These are phyloP conservation scores for Rhodophaea formosa DNA, from an alignment of 2,888 invertebrate species.

Conservation along the genomic window DNA sequence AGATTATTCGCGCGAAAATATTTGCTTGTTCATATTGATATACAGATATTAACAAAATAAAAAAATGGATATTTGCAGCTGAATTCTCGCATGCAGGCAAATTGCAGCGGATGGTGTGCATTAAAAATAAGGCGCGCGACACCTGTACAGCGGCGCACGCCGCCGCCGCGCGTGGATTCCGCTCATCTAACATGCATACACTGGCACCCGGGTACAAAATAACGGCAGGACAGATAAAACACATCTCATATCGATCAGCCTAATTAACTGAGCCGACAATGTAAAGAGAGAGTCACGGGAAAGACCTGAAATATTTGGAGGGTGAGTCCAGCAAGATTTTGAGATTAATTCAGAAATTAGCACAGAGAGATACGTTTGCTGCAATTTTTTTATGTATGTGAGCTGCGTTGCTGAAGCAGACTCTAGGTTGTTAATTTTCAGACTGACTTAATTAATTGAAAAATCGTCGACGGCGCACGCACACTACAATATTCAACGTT, in stretches of 20 bases:
- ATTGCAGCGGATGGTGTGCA: constrained; percentile 50
- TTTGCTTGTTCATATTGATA: not conserved
- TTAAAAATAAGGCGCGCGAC: constrained; percentile 57
- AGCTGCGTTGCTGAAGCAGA: too few species aligned
- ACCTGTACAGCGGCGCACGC: constrained; percentile 47
- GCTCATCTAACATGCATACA: constrained; percentile 67
- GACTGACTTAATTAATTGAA: too few species aligned
- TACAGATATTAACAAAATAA: not conserved
- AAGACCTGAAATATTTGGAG: too few species aligned
- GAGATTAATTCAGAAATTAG: not conserved
- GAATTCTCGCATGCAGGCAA: constrained; percentile 26
- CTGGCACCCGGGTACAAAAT: constrained; percentile 34
- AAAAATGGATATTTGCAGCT: not conserved
- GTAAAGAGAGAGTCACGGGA: too few species aligned
- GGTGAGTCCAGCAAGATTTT: too few species aligned
- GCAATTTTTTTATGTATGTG: too few species aligned
- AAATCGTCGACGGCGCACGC: too few species aligned
- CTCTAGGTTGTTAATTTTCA: too few species aligned
- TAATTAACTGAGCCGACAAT: too few species aligned
- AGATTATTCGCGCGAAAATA: too few species aligned
- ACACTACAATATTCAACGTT: too few species aligned
- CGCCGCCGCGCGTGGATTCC: constrained; percentile 24
- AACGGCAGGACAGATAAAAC: not conserved
- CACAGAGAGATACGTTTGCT: not conserved
- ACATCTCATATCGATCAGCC: not conserved